phyloP scores from a whole-genome alignment of 2,113 vertebrate genomes.

The Anarhynchus alexandrinus region DNA sequence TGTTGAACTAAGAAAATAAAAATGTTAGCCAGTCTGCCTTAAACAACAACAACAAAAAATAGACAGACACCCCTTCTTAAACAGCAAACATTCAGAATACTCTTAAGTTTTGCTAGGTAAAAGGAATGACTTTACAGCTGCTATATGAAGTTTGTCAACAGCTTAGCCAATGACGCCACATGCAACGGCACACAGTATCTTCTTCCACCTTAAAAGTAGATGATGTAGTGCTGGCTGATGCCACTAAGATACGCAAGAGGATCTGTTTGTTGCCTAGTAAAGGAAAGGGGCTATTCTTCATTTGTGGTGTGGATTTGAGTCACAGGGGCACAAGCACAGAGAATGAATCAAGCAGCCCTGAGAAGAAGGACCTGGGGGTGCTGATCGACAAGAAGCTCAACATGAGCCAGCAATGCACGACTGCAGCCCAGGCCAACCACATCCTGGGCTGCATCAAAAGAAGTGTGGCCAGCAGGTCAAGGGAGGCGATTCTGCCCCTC shows the following conservation, averaged over 20 bases:
- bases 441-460: too few relatives aligned
- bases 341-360: too few relatives aligned
- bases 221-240: neutral
- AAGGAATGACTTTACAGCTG: neutral
- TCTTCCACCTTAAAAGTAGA: neutral
- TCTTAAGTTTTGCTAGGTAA: neutral
- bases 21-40: neutral
- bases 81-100: neutral
- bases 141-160: neutral
- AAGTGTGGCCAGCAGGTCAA: too few relatives aligned
- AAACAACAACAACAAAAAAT: neutral
- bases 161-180: neutral
- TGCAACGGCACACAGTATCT: neutral
- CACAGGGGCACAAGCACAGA: neutral
- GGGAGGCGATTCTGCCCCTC: too few relatives aligned
- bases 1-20: constrained; percentile 79
- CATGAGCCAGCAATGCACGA: too few relatives aligned
- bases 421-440: too few relatives aligned
- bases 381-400: too few relatives aligned
- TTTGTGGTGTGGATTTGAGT: neutral
- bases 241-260: neutral
- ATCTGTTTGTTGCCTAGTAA: neutral
- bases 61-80: neutral
- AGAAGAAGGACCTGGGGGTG: too few relatives aligned
- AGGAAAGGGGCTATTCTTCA: neutral